Percentiles rank a stretch among this genome's conserved stretches.
Evolutionary conservation across 64 coral and sea anemone species (phyloP).

Genomic region (Pachyseris speciosa): DNA sequence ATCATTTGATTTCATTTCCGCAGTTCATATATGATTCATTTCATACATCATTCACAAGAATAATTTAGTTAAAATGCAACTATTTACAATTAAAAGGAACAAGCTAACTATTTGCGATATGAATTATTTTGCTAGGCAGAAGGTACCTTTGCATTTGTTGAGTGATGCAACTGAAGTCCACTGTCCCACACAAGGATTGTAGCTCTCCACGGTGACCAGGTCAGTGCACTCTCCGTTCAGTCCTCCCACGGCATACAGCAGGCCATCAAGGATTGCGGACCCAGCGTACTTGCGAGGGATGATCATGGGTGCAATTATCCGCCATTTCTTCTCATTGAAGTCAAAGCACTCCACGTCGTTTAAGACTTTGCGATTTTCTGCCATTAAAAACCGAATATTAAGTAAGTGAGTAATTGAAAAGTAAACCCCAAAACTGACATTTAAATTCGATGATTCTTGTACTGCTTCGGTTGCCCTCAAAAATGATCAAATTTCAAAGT

Average conservation of each 20-base stretch:
- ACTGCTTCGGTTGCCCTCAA: too few relatives aligned
- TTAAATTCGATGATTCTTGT: too few relatives aligned
- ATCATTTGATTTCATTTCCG: too few relatives aligned
- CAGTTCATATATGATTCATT: too few relatives aligned
- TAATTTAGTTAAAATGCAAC: too few relatives aligned
- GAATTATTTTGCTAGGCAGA: too few relatives aligned
- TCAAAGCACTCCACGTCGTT: conserved; percentile 94
- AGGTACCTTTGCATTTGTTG: conserved; percentile 95
- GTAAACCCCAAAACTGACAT: too few relatives aligned
- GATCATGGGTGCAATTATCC: conserved; percentile 83
- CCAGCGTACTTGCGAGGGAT: conserved; percentile 91
- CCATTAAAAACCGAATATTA: neutral
- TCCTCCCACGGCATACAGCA: conserved; percentile 97
- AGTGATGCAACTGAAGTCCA: conserved; percentile 96
- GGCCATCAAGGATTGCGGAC: conserved; percentile 91
- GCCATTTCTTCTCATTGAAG: conserved; percentile 87
- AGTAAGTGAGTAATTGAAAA: too few relatives aligned
- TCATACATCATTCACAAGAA: too few relatives aligned
- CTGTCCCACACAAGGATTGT: conserved; percentile 79
- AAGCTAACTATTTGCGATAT: too few relatives aligned
- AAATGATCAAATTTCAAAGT: too few relatives aligned
- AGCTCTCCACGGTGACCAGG: conserved; percentile 93
- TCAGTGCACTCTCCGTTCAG: conserved; percentile 90
- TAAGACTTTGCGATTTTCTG: conserved; percentile 74
- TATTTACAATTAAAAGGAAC: too few relatives aligned